phyloP scores from a whole-genome alignment of 2,797 vertebrate genomes.

The Bucorvus abyssinicus region DNA sequence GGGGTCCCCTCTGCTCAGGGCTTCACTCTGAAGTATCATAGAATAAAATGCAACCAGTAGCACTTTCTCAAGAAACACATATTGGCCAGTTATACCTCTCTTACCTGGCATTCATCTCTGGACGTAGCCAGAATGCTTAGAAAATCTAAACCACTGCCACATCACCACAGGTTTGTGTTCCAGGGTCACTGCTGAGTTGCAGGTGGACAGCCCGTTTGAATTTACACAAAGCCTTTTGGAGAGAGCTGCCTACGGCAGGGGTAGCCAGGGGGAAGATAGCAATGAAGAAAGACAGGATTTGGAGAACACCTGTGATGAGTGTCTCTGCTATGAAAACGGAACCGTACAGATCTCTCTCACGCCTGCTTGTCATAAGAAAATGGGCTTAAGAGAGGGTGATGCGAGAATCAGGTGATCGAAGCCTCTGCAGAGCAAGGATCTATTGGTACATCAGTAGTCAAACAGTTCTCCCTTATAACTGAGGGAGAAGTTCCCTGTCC shows the following conservation, averaged over 20 bases:
- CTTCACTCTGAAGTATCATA: background rate
- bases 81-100: background rate
- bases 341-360: background rate
- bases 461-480: background rate
- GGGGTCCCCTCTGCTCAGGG: background rate
- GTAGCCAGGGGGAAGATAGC: background rate
- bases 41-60: background rate
- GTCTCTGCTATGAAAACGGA: background rate
- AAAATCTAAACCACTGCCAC: background rate
- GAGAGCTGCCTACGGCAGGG: background rate
- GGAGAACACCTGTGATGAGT: background rate
- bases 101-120: background rate
- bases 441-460: background rate
- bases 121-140: background rate
- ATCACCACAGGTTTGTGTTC: background rate
- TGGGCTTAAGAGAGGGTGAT: background rate
- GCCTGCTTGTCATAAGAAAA: background rate
- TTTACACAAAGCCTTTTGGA: background rate
- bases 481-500: background rate
- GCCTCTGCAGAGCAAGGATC: background rate
- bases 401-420: background rate
- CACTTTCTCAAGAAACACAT: background rate
- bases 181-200: background rate
- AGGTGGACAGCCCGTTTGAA: background rate
- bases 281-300: background rate